phyloP scores from a whole-genome alignment of 2,888 invertebrate genomes.

The Tryphoninae sp. region DNA sequence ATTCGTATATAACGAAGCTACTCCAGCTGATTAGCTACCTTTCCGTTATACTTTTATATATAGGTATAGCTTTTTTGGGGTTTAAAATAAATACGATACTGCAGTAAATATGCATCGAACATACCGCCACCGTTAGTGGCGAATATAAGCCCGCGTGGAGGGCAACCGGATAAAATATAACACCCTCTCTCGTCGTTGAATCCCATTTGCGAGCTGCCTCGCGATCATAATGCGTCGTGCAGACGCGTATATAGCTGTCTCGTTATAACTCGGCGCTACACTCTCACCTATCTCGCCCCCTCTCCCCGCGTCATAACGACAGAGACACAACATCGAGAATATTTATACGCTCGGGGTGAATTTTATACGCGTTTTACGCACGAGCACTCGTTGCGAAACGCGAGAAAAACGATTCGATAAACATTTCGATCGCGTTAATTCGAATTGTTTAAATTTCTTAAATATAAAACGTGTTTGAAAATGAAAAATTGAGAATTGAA shows the following conservation, averaged over 20 bases:
- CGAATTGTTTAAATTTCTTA: not conserved
- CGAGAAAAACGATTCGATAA: not conserved
- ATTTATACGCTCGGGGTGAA: not conserved
- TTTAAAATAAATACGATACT: constrained; percentile 23
- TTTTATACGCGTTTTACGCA: constrained; percentile 29
- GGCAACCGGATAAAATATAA: constrained; percentile 66
- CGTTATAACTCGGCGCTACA: constrained; percentile 47
- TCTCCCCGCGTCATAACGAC: constrained; percentile 47
- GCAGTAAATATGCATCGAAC: constrained; percentile 61
- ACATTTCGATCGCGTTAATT: not conserved
- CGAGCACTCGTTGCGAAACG: not conserved
- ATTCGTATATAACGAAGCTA: constrained; percentile 73
- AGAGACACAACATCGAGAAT: not conserved
- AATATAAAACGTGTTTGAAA: not conserved
- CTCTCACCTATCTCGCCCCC: constrained; percentile 22
- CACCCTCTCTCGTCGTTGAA: constrained; percentile 65
- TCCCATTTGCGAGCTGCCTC: constrained; percentile 62
- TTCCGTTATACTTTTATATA: constrained; percentile 13
- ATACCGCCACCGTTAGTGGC: constrained; percentile 63
- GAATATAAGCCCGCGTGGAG: constrained; percentile 66
- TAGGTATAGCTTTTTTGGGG: not conserved
- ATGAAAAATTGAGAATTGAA: not conserved
- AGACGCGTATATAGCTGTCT: constrained; percentile 44
- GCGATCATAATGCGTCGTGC: constrained; percentile 58
- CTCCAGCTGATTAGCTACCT: constrained; percentile 76